Conservation (phyloP, 2,113 vertebrate genomes). For the Nycticebus coucang region DNA sequence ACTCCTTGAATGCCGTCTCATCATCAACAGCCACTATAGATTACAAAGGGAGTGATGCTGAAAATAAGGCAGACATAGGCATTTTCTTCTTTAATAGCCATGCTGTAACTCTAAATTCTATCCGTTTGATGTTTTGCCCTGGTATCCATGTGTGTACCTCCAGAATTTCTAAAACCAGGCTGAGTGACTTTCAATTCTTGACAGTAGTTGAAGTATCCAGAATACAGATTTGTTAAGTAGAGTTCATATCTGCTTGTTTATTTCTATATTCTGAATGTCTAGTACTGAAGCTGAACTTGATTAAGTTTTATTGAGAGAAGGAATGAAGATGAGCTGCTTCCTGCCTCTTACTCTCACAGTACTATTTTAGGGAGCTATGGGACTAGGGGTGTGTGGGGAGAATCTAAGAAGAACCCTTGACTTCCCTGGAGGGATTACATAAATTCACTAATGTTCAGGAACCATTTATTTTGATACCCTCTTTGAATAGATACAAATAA, state of each 20-base stretch:
- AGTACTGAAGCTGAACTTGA: neutral
- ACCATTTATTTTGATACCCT: neutral
- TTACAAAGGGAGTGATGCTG: neutral
- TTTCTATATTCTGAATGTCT: neutral
- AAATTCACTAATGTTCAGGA: neutral
- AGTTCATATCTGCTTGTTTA: neutral
- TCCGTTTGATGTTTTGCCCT: neutral
- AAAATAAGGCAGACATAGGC: neutral
- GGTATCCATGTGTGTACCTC: neutral
- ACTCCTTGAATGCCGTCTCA: neutral
- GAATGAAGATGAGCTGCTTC: neutral
- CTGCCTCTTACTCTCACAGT: neutral
- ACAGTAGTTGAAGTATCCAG: neutral
- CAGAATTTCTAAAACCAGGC: neutral
- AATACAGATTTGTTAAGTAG: neutral
- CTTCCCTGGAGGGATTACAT: neutral
- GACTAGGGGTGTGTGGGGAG: fast-evolving
- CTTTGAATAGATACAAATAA: neutral
- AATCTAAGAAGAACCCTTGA: neutral
- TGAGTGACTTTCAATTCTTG: neutral
- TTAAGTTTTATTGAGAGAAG: neutral
- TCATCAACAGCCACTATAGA: neutral
- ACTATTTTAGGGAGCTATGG: neutral
- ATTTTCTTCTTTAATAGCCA: neutral
- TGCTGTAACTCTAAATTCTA: neutral